Evolutionary conservation across 2,888 invertebrate species (phyloP).

Genomic region (Coenonympha glycerion): DNA sequence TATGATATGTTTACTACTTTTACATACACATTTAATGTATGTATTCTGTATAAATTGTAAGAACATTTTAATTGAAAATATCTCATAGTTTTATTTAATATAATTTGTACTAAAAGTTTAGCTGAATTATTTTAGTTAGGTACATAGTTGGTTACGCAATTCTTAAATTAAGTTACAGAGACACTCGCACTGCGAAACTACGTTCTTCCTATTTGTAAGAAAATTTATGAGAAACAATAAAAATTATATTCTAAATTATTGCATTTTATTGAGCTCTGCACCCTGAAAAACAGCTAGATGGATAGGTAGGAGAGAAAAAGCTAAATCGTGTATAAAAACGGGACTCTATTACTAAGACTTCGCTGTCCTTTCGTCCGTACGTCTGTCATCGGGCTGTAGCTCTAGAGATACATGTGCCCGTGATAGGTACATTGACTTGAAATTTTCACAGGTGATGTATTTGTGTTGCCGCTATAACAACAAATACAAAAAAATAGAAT

Average conservation of each 20-base stretch:
- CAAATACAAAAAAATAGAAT: too few relatives aligned
- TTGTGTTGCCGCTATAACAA: too few relatives aligned
- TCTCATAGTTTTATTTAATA: constrained; percentile 62
- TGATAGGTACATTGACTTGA: too few relatives aligned
- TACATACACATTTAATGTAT: constrained; percentile 36
- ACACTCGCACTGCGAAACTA: constrained; percentile 66
- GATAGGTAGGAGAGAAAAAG: too few relatives aligned
- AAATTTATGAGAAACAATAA: constrained; percentile 72
- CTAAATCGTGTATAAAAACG: too few relatives aligned
- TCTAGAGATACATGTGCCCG: too few relatives aligned
- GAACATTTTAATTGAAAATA: constrained; percentile 55
- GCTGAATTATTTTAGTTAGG: constrained; percentile 50
- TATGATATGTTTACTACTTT: too few relatives aligned
- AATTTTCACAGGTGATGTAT: too few relatives aligned
- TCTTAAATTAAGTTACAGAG: constrained; percentile 44
- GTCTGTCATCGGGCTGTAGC: too few relatives aligned
- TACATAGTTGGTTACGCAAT: constrained; percentile 56
- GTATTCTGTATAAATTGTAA: constrained; percentile 69
- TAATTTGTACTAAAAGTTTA: constrained; percentile 61
- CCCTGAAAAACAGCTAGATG: too few relatives aligned
- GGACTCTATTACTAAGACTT: too few relatives aligned
- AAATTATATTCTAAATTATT: constrained; percentile 61
- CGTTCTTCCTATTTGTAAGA: constrained; percentile 70
- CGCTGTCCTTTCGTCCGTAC: too few relatives aligned
- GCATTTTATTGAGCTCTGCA: constrained; percentile 35